These are phyloP conservation scores for Amphipoea oculea DNA, from an alignment of 2,888 invertebrate species.

Conservation along the genomic window DNA sequence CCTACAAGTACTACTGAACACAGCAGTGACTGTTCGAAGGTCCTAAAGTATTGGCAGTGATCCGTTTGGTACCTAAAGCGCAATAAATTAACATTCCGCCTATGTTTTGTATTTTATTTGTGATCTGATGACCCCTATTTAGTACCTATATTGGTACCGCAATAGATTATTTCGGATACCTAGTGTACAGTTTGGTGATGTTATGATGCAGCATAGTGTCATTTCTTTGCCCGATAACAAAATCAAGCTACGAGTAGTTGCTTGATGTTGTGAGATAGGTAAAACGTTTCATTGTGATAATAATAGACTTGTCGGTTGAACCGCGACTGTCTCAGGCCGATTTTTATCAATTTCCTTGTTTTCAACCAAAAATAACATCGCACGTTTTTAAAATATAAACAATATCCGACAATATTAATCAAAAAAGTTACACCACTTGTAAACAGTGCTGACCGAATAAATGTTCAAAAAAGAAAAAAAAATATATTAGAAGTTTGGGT, in stretches of 20 bases:
- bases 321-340: no score
- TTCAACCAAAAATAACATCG: background rate
- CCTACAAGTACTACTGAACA: conserved; percentile 73
- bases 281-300: background rate
- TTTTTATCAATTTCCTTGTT: background rate
- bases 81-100: conserved; percentile 74
- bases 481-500: background rate
- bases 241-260: background rate
- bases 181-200: no score
- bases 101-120: conserved; percentile 55
- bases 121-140: background rate
- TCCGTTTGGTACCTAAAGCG: conserved; percentile 43
- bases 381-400: background rate
- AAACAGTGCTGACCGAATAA: background rate
- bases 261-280: background rate
- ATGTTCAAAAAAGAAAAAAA: background rate
- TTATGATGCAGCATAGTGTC: background rate
- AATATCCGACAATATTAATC: background rate
- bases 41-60: conserved; percentile 35
- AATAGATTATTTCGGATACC: background rate
- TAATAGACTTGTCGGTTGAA: background rate
- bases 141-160: no score
- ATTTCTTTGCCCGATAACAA: background rate
- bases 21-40: conserved; percentile 6
- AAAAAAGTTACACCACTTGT: background rate